Evolutionary conservation across 1,140 invertebrate genomes (phyloP).

Genomic region (Drosophila virilis): DNA sequence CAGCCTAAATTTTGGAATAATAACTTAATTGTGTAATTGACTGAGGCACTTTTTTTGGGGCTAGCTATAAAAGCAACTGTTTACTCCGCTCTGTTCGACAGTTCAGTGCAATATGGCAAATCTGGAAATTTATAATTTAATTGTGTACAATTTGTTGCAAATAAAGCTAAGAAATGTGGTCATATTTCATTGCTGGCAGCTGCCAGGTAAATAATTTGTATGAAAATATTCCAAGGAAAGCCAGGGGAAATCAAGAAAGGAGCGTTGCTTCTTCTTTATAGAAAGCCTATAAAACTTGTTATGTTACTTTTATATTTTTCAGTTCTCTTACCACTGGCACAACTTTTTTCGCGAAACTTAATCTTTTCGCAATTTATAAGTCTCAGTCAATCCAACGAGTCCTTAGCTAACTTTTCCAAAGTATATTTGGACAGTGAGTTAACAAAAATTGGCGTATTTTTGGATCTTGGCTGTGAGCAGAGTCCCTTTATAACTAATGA

Average conservation of each 20-base stretch:
- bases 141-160: conserved; percentile 70
- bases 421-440: conserved; percentile 57
- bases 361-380: conserved; percentile 66
- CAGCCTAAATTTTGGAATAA: conserved; percentile 55
- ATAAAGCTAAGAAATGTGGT: conserved; percentile 50
- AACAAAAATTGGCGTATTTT: conserved; percentile 57
- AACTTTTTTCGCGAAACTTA: conserved; percentile 38
- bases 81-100: background rate
- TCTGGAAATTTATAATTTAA: conserved; percentile 52
- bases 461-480: conserved; percentile 61
- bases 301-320: background rate
- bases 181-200: conserved; percentile 72
- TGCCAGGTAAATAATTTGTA: conserved; percentile 29
- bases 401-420: conserved; percentile 44
- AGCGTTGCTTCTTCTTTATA: too few relatives aligned
- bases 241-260: too few relatives aligned
- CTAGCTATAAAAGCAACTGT: conserved; percentile 52
- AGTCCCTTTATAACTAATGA: conserved; percentile 53
- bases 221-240: too few relatives aligned
- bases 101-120: conserved; percentile 38
- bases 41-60: background rate
- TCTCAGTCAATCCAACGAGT: conserved; percentile 27
- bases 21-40: conserved; percentile 45
- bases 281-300: too few relatives aligned
- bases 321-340: conserved; percentile 44